These are phyloP conservation scores for Amblyjoppa fuscipennis DNA, from an alignment of 2,888 invertebrate genomes.

Conservation along the genomic window DNA sequence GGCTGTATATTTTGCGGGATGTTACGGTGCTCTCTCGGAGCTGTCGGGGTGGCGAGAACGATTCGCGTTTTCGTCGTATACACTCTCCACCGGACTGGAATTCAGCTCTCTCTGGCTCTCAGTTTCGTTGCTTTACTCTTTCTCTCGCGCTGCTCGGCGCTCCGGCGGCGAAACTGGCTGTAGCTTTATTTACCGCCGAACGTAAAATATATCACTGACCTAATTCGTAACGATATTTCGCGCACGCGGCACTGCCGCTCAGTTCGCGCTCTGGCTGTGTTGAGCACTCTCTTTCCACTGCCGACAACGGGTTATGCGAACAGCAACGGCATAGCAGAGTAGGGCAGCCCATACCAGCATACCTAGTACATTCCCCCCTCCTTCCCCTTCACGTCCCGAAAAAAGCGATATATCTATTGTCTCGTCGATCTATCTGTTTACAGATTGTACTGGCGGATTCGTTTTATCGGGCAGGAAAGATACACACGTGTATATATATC, in stretches of 20 bases:
- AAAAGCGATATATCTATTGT: conserved; percentile 52
- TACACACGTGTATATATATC: not conserved
- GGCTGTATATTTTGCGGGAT: conserved; percentile 1
- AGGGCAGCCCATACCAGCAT: not conserved
- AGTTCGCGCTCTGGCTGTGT: conserved; percentile 1
- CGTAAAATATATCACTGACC: conserved; percentile 67
- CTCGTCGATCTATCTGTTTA: conserved; percentile 51
- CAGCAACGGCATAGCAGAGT: not conserved
- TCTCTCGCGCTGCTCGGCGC: not conserved
- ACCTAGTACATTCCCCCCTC: not conserved
- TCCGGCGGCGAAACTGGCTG: conserved; percentile 27
- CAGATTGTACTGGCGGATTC: conserved; percentile 32
- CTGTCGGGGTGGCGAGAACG: conserved; percentile 26
- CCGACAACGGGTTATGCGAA: conserved; percentile 9
- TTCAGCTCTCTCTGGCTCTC: not conserved
- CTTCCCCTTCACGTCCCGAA: not conserved
- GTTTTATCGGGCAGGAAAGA: conserved; percentile 4
- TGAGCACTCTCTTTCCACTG: conserved; percentile 27
- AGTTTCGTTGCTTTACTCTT: not conserved
- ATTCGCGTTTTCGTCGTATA: conserved; percentile 35
- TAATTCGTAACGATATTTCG: conserved; percentile 64
- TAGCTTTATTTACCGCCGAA: conserved; percentile 67
- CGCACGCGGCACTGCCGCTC: conserved; percentile 18
- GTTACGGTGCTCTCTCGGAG: not conserved
- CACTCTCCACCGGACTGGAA: not conserved